Evolutionary conservation across 2,888 invertebrate species (phyloP).

Genomic region (Heliconius aoede): DNA sequence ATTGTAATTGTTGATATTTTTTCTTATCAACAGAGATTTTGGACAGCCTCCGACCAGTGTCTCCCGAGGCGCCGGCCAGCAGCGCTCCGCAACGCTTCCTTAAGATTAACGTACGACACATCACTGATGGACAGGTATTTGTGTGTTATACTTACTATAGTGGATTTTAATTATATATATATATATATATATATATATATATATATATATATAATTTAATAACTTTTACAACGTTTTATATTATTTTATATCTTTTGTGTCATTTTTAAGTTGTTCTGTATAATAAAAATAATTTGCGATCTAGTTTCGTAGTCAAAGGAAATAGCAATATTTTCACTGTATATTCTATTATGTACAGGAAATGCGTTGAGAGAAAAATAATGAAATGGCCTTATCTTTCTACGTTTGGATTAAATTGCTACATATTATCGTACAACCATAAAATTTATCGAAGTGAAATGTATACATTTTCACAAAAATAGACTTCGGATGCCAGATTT

Average conservation of each 20-base stretch:
- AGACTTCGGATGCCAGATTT: neutral
- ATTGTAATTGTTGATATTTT: neutral
- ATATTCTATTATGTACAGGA: neutral
- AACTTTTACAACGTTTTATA: too few relatives aligned
- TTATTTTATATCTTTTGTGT: too few relatives aligned
- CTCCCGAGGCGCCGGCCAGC: conserved; percentile 88
- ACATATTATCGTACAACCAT: neutral
- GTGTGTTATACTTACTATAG: too few relatives aligned
- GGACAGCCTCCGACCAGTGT: conserved; percentile 92
- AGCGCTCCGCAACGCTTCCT: conserved; percentile 92
- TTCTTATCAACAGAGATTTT: conserved; percentile 85
- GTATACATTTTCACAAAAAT: conserved; percentile 9
- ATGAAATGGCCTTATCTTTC: neutral
- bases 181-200: too few relatives aligned
- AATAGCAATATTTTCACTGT: neutral
- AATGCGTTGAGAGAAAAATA: neutral
- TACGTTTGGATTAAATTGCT: neutral
- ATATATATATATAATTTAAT: too few relatives aligned
- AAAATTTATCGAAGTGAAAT: too few relatives aligned
- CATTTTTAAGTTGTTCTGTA: neutral
- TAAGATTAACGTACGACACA: conserved; percentile 95
- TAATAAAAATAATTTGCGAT: neutral
- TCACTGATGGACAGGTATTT: conserved; percentile 94
- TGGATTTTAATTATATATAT: too few relatives aligned
- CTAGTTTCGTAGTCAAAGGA: too few relatives aligned